Evolutionary conservation across 2,888 invertebrate species (phyloP), one percentile per base, ranked within the genome.

Genomic region (Tridacna gigas): DNA sequence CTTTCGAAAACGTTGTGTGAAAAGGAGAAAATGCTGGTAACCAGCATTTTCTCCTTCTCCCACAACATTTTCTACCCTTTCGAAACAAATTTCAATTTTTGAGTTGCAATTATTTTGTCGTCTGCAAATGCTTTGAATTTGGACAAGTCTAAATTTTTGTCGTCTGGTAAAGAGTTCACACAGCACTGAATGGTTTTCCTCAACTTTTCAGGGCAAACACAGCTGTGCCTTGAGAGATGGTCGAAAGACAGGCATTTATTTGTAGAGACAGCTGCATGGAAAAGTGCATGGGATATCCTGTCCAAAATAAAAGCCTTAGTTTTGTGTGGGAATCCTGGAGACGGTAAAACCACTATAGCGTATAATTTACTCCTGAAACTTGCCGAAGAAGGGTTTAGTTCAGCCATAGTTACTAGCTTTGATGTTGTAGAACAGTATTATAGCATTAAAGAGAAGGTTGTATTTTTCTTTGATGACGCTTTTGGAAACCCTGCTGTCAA

Each of bases 381-480:
- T 18, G 45, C 48, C 15, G n/a, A 37, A 13, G 60, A 81, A 28
- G 86, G 86, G 0, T 65, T 67, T 20, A 76, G 22, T 4, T 66
- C 80, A 5, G 26, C 82, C 1, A 77, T 75, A 15, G 67, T 86
- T 18, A 60, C 82, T 11, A 81, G 82, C 37, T 82, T 84, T 12
- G 76, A 66, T 22, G 26, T 82, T 22, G 76, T 86, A 45, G 86
- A 86, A 75, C 69, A 79, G 15, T 22, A 28, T 12, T 82, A 82
- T 51, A 75, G 82, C 51, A 77, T 79, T 5, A 22, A 74, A 12
- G 75, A 76, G 13, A 69, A 78, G 61, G 77, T 78, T 18, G 71
- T 82, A 20, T 86, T 77, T 75, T 80, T 86, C 74, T 73, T 86
- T 48, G 86, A 86, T 66, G 86, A 86, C 48, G 86, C 86, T 26